Percentiles rank a stretch among this genome's conserved stretches.
Conservation (phyloP, 1,140 invertebrate species). For the Dreissena rostriformis region DNA sequence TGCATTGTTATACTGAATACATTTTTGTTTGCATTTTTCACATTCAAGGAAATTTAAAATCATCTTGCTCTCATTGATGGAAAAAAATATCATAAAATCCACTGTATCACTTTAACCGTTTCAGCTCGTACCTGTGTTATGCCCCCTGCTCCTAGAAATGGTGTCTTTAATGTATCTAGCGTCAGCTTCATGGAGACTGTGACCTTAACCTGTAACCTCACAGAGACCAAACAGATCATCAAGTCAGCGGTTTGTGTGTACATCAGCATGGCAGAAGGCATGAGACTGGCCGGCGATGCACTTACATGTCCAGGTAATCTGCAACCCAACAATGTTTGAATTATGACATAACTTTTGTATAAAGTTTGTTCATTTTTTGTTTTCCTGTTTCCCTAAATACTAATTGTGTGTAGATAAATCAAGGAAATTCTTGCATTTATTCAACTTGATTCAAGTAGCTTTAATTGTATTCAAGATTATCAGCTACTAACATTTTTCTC, state of each 20-base stretch:
- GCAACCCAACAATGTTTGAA: no score
- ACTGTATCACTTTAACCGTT: background rate
- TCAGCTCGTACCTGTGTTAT: slow-evolving; percentile 10
- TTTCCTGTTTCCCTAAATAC: background rate
- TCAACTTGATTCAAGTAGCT: no score
- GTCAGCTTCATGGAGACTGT: slow-evolving; percentile 2
- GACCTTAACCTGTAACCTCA: slow-evolving; percentile 6
- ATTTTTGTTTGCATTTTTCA: no score
- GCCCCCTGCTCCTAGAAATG: background rate
- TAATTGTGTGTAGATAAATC: background rate
- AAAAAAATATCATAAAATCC: no score
- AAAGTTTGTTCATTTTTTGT: background rate
- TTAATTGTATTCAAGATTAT: background rate
- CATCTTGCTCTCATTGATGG: no score
- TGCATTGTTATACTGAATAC: no score
- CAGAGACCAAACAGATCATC: background rate
- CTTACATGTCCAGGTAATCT: slow-evolving; percentile 31
- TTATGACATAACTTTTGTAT: no score
- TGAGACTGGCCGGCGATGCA: slow-evolving; percentile 19
- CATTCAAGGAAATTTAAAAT: no score
- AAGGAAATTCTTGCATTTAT: background rate
- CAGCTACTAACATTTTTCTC: background rate
- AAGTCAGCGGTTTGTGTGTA: slow-evolving; percentile 1
- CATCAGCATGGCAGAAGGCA: background rate
- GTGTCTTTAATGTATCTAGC: slow-evolving; percentile 6